Evolutionary conservation across 2,888 invertebrate species (phyloP).

Genomic region (Strigamia maritima): DNA sequence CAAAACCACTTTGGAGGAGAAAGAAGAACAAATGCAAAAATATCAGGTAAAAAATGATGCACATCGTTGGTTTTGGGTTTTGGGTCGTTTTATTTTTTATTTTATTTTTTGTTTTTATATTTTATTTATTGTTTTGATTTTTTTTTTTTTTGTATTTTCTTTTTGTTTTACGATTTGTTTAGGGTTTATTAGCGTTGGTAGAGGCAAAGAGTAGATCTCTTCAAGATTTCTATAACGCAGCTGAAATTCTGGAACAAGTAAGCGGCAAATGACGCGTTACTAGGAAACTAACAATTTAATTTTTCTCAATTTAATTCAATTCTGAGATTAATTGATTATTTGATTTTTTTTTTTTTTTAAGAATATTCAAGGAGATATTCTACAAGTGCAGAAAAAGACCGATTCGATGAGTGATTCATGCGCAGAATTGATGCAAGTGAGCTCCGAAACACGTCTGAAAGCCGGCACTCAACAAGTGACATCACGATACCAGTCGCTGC

Average conservation of each 20-base stretch:
- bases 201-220: conserved; percentile 38
- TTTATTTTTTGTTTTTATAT: neutral
- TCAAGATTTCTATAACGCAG: conserved; percentile 39
- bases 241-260: conserved; percentile 41
- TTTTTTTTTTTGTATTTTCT: conserved; percentile 26
- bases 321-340: neutral
- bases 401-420: conserved; percentile 83
- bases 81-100: neutral
- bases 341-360: conserved; percentile 51
- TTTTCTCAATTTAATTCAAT: neutral
- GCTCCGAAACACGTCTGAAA: conserved; percentile 80
- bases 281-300: neutral
- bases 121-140: neutral
- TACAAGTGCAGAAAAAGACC: conserved; percentile 49
- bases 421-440: conserved; percentile 73
- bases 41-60: conserved; percentile 69
- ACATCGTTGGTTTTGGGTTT: neutral
- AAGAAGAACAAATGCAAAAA: conserved; percentile 81
- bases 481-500: conserved; percentile 83
- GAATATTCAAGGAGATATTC: conserved; percentile 61
- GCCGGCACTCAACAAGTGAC: conserved; percentile 85
- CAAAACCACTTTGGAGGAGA: conserved; percentile 81
- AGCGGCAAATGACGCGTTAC: neutral
- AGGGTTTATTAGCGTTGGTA: conserved; percentile 38
- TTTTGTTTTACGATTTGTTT: conserved; percentile 20